These are phyloP conservation scores for Sparus aurata DNA, from an alignment of 2,797 vertebrate genomes.

Conservation along the genomic window DNA sequence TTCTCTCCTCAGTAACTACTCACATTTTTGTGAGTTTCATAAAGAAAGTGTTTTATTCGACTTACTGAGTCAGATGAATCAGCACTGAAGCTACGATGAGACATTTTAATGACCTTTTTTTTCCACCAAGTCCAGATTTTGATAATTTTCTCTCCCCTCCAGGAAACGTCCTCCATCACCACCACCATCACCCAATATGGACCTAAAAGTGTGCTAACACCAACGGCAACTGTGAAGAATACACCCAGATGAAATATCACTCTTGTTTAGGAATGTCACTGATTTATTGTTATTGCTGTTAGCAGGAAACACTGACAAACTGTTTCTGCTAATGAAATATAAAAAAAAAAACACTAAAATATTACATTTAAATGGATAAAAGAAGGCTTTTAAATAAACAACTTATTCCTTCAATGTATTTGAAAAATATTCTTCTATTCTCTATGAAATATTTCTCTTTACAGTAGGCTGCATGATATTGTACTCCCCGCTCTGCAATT, in stretches of 20 bases:
- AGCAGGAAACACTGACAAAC: constrained; percentile 4
- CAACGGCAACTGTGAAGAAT: constrained; percentile 20
- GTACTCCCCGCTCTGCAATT: not conserved
- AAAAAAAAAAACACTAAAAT: not conserved
- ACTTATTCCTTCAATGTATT: constrained; percentile 1
- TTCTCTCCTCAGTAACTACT: too few relatives aligned
- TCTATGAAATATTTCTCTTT: not conserved
- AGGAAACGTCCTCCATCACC: constrained; percentile 22
- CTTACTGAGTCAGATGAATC: not conserved
- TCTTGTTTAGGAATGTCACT: constrained; percentile 36
- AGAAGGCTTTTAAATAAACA: not conserved
- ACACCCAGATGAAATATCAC: constrained; percentile 40
- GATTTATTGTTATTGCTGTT: constrained; percentile 21
- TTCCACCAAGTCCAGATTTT: not conserved
- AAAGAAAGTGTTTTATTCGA: not conserved
- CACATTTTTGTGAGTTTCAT: constrained; percentile 5
- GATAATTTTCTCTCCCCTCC: constrained; percentile 2
- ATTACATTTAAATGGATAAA: constrained; percentile 7
- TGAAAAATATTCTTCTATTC: not conserved
- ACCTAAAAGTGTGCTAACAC: constrained; percentile 30
- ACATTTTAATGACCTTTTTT: not conserved
- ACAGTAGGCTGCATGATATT: not conserved
- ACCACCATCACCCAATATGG: not conserved
- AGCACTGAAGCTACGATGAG: not conserved
- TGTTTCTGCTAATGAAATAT: constrained; percentile 2